Conservation (phyloP, 2,113 vertebrate species). For the human (Homo sapiens) region DNA sequence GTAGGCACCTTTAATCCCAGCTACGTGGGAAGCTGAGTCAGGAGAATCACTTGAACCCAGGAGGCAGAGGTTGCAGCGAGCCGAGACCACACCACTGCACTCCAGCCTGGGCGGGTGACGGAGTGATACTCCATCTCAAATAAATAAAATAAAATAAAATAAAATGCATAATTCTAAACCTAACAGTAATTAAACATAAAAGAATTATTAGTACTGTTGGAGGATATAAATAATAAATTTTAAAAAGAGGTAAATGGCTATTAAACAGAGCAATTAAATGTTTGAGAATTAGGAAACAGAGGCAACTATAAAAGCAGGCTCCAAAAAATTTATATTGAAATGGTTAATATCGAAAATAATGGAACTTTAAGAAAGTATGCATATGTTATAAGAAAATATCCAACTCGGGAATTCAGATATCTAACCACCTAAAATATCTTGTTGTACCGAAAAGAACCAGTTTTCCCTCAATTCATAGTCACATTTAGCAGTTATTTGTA, state of each 20-base stretch:
- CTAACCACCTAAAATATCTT: background rate
- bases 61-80: too few species aligned
- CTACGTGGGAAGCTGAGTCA: too few species aligned
- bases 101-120: too few species aligned
- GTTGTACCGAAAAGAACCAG: background rate
- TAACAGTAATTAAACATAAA: background rate
- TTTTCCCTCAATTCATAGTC: conserved; percentile 7
- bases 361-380: background rate
- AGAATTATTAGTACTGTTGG: conserved; percentile 26
- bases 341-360: conserved; percentile 5
- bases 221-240: conserved; percentile 37
- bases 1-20: too few species aligned
- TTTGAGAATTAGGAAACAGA: background rate
- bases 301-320: background rate
- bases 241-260: background rate
- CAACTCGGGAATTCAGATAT: background rate
- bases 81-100: too few species aligned
- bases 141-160: background rate
- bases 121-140: too few species aligned
- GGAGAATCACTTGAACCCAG: too few species aligned
- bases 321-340: conserved; percentile 31
- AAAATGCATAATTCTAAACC: conserved; percentile 50
- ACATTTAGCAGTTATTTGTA: background rate
- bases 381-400: conserved; percentile 13
- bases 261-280: background rate